Percentiles rank a stretch among this genome's conserved stretches.
These are phyloP conservation scores for Cetoscarus ocellatus DNA, from an alignment of 2,797 vertebrate species.

Conservation along the genomic window DNA sequence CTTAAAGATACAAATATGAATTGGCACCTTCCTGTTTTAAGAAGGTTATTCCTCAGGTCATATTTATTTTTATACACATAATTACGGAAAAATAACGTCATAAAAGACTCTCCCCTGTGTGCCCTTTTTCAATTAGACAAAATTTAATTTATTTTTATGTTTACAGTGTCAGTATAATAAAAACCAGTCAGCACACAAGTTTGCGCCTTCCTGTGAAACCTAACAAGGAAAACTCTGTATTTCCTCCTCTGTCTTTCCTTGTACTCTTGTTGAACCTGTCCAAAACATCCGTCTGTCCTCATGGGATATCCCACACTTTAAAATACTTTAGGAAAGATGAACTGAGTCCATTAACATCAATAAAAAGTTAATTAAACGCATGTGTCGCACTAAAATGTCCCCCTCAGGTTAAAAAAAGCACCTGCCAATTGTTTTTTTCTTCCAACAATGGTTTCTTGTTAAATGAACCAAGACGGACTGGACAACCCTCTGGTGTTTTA, in stretches of 20 bases:
- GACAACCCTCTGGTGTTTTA: too few species aligned
- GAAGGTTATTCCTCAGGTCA: too few species aligned
- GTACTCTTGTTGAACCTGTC: conserved; percentile 30
- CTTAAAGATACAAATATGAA: too few species aligned
- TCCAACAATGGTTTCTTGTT: too few species aligned
- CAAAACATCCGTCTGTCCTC: not conserved
- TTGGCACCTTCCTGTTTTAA: too few species aligned
- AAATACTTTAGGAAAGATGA: not conserved
- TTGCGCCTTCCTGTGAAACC: not conserved
- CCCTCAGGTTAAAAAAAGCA: not conserved
- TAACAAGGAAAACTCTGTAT: conserved; percentile 32
- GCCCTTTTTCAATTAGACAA: too few species aligned
- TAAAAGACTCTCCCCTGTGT: too few species aligned
- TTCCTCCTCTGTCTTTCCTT: conserved; percentile 3
- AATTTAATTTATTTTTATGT: not conserved
- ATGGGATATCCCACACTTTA: not conserved
- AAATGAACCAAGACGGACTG: too few species aligned
- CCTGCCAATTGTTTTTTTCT: not conserved
- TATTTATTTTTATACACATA: too few species aligned
- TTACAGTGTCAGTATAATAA: not conserved
- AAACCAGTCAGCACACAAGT: conserved; percentile 17
- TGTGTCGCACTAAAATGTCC: not conserved
- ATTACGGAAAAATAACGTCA: too few species aligned
- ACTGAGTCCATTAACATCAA: not conserved
- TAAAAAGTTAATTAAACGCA: not conserved